Evolutionary conservation across 2,113 vertebrate genomes (phyloP), one percentile per base, ranked within the genome.

Genomic region (Orthonyx spaldingii): DNA sequence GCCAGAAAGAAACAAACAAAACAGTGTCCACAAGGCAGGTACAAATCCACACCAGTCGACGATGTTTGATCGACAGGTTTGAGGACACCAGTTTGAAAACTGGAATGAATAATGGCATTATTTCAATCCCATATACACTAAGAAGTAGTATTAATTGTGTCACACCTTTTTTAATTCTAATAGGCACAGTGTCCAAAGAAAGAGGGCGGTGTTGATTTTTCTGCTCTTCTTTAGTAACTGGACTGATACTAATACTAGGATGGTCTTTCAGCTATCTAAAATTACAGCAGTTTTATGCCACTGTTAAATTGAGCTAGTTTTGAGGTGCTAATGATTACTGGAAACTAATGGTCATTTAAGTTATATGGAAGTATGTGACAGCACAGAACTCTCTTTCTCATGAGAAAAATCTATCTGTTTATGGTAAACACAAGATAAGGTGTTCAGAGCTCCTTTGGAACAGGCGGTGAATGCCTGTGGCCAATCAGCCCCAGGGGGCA

Each of bases 1-100:
- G 41, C 8, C 39, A 55, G 60, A 87, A 95, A 65, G 53, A 87
- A 84, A 57, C 16, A 20, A 22, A 32, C 3, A 50, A 17, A 50
- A 22, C 21, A 15, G 3, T 41, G 3, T 28, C 28, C 6, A 26
- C 10, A 85, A 68, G 37, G 22, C 47, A 71, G 44, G 6, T 68
- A 64, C 28, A 88, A 75, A 60, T 60, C 27, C 16, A 56, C 13
- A 55, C 17, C 26, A 37, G 0, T n/a, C 1, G 0, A 16, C 59
- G 24, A 27, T 46, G 39, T 46, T 39, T 84, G 27, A 44, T 42
- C 53, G 18, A 10, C 30, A 41, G 52, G 12, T 83, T 53, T 85
- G 21, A 88, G 24, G 41, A 49, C 7, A 20, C 46, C 15, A 8
- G 64, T 79, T 80, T 75, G 37, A 65, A 89, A 76, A 55, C 18